These are phyloP conservation scores for Acipenser oxyrinchus DNA, from an alignment of 2,797 vertebrate genomes.

Conservation along the genomic window DNA sequence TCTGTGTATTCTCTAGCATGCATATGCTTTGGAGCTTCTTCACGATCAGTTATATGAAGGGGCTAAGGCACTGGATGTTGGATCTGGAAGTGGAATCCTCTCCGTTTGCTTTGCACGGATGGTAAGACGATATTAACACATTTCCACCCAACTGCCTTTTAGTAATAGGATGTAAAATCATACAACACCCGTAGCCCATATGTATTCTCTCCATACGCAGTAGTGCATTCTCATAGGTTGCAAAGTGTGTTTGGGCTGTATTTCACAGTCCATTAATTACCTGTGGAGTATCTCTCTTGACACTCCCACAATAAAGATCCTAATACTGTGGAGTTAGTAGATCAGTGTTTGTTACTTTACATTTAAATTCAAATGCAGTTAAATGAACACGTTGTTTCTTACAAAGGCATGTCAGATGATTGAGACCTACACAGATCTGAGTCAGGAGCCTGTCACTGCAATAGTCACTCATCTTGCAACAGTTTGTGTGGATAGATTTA, in stretches of 20 bases:
- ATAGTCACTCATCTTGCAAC: slow-evolving; percentile 21
- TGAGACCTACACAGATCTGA: neutral
- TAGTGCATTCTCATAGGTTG: too few species aligned
- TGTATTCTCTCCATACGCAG: too few species aligned
- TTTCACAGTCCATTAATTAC: too few species aligned
- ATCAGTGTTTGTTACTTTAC: too few species aligned
- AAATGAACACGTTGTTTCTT: too few species aligned
- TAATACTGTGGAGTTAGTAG: too few species aligned
- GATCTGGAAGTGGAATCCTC: slow-evolving; percentile 95
- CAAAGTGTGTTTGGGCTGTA: too few species aligned
- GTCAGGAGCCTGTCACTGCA: neutral
- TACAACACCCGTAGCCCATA: too few species aligned
- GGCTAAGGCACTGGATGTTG: slow-evolving; percentile 93
- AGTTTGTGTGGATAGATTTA: neutral
- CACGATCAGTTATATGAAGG: slow-evolving; percentile 91
- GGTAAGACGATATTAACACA: slow-evolving; percentile 65
- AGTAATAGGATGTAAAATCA: too few species aligned
- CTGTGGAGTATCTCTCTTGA: too few species aligned
- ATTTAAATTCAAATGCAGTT: too few species aligned
- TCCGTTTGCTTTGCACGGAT: slow-evolving; percentile 93
- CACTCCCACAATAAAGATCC: too few species aligned
- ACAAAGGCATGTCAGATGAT: neutral
- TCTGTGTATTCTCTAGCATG: slow-evolving; percentile 66
- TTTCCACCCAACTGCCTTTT: neutral
- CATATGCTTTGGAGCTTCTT: slow-evolving; percentile 92